These are phyloP conservation scores for Fukomys damarensis DNA, from an alignment of 2,113 vertebrate species.

Conservation along the genomic window DNA sequence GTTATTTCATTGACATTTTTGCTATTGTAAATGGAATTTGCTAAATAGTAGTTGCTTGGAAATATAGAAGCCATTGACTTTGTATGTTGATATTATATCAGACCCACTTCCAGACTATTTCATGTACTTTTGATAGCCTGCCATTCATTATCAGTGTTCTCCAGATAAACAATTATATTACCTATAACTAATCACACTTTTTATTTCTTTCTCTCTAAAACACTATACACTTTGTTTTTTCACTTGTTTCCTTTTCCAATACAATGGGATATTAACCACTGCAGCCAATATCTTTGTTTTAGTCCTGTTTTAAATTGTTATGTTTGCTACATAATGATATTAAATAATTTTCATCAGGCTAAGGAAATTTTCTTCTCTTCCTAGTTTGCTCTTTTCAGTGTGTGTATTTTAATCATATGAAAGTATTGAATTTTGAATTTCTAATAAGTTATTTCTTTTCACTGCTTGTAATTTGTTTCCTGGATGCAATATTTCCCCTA, in stretches of 20 bases:
- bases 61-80: not conserved
- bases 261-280: not conserved
- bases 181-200: not conserved
- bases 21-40: not conserved
- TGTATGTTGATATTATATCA: not conserved
- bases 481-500: not conserved
- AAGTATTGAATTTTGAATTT: conserved; percentile 62
- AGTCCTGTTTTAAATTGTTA: not conserved
- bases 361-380: not conserved
- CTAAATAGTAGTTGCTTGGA: not conserved
- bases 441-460: conserved; percentile 40
- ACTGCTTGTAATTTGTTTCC: conserved; percentile 49
- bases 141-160: not conserved
- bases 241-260: not conserved
- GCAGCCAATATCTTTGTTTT: not conserved
- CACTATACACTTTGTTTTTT: not conserved
- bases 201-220: not conserved
- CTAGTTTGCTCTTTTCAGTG: not conserved
- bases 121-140: not conserved
- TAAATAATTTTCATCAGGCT: not conserved
- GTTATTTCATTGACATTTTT: not conserved
- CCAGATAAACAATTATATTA: not conserved
- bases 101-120: not conserved
- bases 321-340: not conserved
- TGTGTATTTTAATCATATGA: conserved; percentile 29